These are phyloP conservation scores for Trissolcus japonicus DNA, from an alignment of 2,888 invertebrate species.

Conservation along the genomic window DNA sequence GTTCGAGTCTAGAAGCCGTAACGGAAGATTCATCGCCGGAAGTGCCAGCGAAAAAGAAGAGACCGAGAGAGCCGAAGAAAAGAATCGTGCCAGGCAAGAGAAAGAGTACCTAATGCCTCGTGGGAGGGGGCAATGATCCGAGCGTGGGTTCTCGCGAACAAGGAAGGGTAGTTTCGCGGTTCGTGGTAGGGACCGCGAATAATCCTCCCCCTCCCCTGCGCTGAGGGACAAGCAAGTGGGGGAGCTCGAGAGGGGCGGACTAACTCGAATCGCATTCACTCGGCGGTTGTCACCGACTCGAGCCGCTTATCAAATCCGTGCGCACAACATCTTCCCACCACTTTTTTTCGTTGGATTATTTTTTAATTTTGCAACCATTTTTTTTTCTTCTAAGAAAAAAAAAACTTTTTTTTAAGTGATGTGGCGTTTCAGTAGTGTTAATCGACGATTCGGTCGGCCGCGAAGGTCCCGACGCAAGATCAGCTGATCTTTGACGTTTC, in stretches of 20 bases:
- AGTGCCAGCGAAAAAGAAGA: constrained; percentile 24
- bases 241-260: constrained; percentile 72
- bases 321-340: constrained; percentile 40
- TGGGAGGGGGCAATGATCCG: constrained; percentile 13
- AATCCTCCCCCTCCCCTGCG: constrained; percentile 15
- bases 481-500: constrained; percentile 56
- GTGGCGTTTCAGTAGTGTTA: constrained; percentile 61
- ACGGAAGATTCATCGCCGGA: constrained; percentile 46
- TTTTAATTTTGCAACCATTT: background rate
- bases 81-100: constrained; percentile 15
- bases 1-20: constrained; percentile 31
- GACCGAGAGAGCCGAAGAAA: constrained; percentile 5
- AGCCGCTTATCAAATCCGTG: constrained; percentile 61
- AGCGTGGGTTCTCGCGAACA: constrained; percentile 35
- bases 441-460: constrained; percentile 28
- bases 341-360: background rate
- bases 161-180: constrained; percentile 52
- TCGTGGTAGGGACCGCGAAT: constrained; percentile 49
- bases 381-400: background rate
- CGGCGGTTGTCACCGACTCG: constrained; percentile 75
- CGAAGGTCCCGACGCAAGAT: constrained; percentile 26
- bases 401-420: constrained; percentile 48
- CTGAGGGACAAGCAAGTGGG: constrained; percentile 42
- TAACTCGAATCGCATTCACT: constrained; percentile 74
- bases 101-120: constrained; percentile 3